These are phyloP conservation scores for Ormia ochracea DNA, from an alignment of 2,888 invertebrate species.

Conservation along the genomic window DNA sequence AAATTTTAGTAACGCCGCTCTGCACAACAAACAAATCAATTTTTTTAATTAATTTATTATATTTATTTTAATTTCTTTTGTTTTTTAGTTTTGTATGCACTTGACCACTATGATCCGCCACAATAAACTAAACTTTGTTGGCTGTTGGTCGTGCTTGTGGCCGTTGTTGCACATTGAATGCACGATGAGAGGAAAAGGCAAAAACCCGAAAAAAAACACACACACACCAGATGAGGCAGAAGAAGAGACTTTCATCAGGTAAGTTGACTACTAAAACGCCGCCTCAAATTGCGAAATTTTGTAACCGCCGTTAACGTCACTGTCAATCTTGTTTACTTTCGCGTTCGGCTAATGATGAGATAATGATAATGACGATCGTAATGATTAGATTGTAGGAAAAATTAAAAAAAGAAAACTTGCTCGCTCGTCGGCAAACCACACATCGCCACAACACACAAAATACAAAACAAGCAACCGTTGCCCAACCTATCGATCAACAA, in stretches of 20 bases:
- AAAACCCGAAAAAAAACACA: not conserved
- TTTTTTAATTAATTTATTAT: constrained; percentile 25
- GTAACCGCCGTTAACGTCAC: constrained; percentile 46
- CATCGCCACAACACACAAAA: constrained; percentile 5
- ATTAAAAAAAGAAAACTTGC: not conserved
- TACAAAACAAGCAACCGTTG: constrained; percentile 5
- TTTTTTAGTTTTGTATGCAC: constrained; percentile 40
- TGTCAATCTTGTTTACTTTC: constrained; percentile 46
- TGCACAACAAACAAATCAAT: no score
- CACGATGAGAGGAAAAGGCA: constrained; percentile 11
- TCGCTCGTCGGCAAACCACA: constrained; percentile 10
- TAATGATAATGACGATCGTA: constrained; percentile 16
- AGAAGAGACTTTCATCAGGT: constrained; percentile 55
- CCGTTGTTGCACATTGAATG: constrained; percentile 50
- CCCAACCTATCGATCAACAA: not conserved
- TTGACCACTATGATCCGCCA: constrained; percentile 60
- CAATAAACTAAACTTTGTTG: constrained; percentile 60
- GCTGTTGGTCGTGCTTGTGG: constrained; percentile 39
- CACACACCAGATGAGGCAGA: not conserved
- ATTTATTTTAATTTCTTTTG: not conserved
- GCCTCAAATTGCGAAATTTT: constrained; percentile 43
- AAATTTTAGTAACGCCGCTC: no score
- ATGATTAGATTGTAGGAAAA: constrained; percentile 36
- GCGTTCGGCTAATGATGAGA: constrained; percentile 27
- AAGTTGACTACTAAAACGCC: constrained; percentile 54